Conservation (phyloP, 2,797 vertebrate species). For the Megaceryle alcyon region DNA sequence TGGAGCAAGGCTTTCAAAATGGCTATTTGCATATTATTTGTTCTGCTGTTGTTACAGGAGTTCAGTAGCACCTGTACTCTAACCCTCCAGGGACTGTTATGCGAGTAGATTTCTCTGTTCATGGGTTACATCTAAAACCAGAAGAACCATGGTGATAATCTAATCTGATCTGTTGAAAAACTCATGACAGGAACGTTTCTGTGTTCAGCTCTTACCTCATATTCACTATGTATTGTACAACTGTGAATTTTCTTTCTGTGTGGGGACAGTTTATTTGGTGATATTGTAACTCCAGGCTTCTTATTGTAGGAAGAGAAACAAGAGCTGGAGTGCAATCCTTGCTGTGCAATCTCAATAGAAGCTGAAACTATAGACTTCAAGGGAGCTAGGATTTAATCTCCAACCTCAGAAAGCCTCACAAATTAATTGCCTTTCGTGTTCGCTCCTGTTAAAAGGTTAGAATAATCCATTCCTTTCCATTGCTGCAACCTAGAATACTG, state of each 20-base stretch:
- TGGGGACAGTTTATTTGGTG: background rate
- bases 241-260: too few relatives aligned
- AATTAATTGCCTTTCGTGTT: background rate
- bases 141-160: background rate
- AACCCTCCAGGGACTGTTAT: background rate
- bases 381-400: background rate
- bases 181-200: background rate
- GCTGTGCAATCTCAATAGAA: background rate
- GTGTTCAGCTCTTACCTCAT: background rate
- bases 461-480: slow-evolving; percentile 54
- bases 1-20: background rate
- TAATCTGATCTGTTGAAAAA: background rate
- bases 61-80: background rate
- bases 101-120: background rate
- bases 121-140: accelerated
- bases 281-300: background rate
- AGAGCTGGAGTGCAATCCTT: background rate
- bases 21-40: slow-evolving; percentile 22
- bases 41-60: background rate
- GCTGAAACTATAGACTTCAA: background rate
- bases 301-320: background rate
- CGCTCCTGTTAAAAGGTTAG: slow-evolving; percentile 50
- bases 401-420: background rate
- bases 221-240: background rate
- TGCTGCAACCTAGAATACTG: background rate